Base-by-base conservation (phyloP, 2,888 invertebrate genomes). In the Reticulitermes lucifugus region DNA sequence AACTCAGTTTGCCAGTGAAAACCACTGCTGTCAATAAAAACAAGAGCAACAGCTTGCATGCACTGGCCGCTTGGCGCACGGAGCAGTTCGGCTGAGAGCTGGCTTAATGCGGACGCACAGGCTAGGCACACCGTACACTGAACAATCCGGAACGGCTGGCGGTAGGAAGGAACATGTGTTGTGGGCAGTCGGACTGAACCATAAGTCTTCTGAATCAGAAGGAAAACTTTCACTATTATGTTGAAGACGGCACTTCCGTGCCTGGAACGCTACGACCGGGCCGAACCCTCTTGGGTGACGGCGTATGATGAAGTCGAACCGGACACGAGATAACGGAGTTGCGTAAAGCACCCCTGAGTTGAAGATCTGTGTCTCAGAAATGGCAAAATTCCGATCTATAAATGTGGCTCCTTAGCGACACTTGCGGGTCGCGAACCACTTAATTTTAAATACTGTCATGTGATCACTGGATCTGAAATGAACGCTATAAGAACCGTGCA, bases 181-280 rank as follows among this genome's bases (percentile, higher is more conserved):
- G 65, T 6, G n/a, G 65, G n/a, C 14, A 14, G 25, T 25, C 6
- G 65, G 1, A 35, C 73, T 22, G 35, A 35, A 35, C 21, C 73
- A 29, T 73, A n/a, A 29, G 22, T 46, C 77, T 77, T 46, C 77
- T 77, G 46, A 46, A 41, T 75, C 12, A 18, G 35, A 46, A 43
- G 51, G 21, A 77, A 41, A 77, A 77, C 77, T 77, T 77, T 77
- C 77, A n/a, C 77, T 77, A 46, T 77, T 77, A 43, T 77, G 77
- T 9, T 73, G 41, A 35, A 77, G 43, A 77, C 22, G 51, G 46
- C 51, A 51, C 77, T 77, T 77, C 77, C 77, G 51, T 77, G 51
- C n/a, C 46, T 77, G 77, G 77, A 46, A 77, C 46, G 41, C 6
- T 73, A 73, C 77, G 77, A 46, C 77, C 77, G 41, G 73, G 55